A percentile compares a stretch with the other conserved stretches of the same genome.
These are phyloP conservation scores for Symphodus melops DNA, from an alignment of 2,113 vertebrate genomes.

Conservation along the genomic window DNA sequence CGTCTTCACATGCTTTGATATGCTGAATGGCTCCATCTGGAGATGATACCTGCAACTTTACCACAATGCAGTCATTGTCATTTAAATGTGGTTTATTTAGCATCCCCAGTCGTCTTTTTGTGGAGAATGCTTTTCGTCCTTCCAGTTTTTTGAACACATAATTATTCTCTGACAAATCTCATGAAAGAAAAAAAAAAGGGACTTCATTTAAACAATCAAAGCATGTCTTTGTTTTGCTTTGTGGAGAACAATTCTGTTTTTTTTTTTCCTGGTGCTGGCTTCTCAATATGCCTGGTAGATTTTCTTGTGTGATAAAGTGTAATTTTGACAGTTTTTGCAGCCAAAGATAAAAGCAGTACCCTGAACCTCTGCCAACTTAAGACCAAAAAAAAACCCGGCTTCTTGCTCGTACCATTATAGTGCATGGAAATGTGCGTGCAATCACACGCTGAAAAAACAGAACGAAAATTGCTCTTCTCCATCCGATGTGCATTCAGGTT, in stretches of 20 bases:
- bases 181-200: too few species aligned
- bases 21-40: too few species aligned
- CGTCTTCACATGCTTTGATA: too few species aligned
- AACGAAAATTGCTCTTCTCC: constrained; percentile 13
- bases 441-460: constrained; percentile 29
- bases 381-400: background rate
- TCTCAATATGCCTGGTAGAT: background rate
- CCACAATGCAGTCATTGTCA: too few species aligned
- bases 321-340: constrained; percentile 11
- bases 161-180: too few species aligned
- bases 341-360: constrained; percentile 9
- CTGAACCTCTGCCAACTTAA: background rate
- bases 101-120: too few species aligned
- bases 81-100: too few species aligned
- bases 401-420: constrained; percentile 2
- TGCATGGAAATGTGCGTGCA: background rate
- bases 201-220: too few species aligned
- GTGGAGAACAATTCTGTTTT: background rate
- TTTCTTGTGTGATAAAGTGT: constrained; percentile 1
- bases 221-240: too few species aligned
- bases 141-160: too few species aligned
- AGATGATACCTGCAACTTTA: too few species aligned
- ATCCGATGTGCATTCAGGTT: constrained; percentile 15
- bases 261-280: background rate
- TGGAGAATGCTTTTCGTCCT: too few species aligned